phyloP scores from a whole-genome alignment of 1,140 invertebrate genomes.

The Heliconius hewitsoni region DNA sequence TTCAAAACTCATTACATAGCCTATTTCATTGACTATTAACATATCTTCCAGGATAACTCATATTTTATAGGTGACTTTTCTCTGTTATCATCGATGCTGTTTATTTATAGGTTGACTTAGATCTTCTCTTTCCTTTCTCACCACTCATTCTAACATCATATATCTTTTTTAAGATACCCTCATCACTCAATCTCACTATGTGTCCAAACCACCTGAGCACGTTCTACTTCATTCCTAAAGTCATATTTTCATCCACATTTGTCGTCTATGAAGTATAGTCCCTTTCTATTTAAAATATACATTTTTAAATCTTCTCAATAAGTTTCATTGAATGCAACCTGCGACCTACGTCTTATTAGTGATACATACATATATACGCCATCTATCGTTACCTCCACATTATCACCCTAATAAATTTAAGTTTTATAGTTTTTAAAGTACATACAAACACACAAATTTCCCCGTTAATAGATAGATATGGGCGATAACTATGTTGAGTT shows the following conservation, averaged over 20 bases:
- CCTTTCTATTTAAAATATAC: not conserved
- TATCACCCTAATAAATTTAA: not conserved
- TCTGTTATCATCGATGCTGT: not conserved
- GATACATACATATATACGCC: not conserved
- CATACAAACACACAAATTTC: not conserved
- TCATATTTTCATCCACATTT: not conserved
- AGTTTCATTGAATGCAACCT: not conserved
- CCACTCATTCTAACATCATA: not conserved
- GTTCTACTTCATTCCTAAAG: not conserved
- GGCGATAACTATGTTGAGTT: slow-evolving; percentile 6
- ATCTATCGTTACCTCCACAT: not conserved
- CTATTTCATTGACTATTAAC: too few species aligned
- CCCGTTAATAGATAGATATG: not conserved
- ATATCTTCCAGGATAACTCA: not conserved
- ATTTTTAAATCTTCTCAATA: not conserved
- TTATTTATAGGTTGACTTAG: not conserved
- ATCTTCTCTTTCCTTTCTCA: not conserved
- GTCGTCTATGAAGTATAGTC: not conserved
- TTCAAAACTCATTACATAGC: too few species aligned
- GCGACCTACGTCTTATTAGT: not conserved
- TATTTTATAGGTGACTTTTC: not conserved
- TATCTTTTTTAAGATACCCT: not conserved
- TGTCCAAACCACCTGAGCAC: not conserved
- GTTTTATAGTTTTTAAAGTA: slow-evolving; percentile 11
- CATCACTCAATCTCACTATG: slow-evolving; percentile 1